Conservation (phyloP, 2,113 vertebrate species). For the Spermophilus dauricus region DNA sequence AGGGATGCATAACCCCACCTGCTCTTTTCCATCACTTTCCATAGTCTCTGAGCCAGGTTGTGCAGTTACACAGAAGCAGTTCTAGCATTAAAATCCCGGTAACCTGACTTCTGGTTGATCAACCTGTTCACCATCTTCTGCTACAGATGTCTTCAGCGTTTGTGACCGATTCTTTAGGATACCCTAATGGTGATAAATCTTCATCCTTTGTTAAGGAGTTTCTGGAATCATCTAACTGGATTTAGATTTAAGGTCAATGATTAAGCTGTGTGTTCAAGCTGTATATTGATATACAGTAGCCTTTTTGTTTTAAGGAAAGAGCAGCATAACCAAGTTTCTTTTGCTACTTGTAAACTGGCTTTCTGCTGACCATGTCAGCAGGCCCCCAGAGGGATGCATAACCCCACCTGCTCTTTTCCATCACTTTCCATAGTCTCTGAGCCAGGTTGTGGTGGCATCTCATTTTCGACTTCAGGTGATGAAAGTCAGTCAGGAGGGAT, state of each 20-base stretch:
- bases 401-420: neutral
- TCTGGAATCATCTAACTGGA: neutral
- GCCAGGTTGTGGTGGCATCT: neutral
- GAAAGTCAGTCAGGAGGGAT: neutral
- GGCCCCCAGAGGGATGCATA: neutral
- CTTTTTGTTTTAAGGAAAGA: too few species aligned
- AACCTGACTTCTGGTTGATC: neutral
- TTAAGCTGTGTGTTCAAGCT: slow-evolving; percentile 23
- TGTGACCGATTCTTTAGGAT: neutral
- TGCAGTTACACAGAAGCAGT: neutral
- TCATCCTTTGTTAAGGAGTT: slow-evolving; percentile 18
- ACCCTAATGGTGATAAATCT: neutral
- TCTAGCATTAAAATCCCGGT: neutral
- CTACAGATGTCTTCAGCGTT: neutral
- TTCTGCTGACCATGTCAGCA: neutral
- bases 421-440: neutral
- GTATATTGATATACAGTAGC: neutral
- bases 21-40: too few species aligned
- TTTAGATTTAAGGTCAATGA: neutral
- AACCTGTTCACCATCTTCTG: neutral
- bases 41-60: too few species aligned
- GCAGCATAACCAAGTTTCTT: neutral
- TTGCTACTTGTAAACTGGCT: neutral
- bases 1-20: too few species aligned
- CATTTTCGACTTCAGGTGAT: neutral